Evolutionary conservation across 2,113 vertebrate species (phyloP).

Genomic region (Leptocoma aspasia): DNA sequence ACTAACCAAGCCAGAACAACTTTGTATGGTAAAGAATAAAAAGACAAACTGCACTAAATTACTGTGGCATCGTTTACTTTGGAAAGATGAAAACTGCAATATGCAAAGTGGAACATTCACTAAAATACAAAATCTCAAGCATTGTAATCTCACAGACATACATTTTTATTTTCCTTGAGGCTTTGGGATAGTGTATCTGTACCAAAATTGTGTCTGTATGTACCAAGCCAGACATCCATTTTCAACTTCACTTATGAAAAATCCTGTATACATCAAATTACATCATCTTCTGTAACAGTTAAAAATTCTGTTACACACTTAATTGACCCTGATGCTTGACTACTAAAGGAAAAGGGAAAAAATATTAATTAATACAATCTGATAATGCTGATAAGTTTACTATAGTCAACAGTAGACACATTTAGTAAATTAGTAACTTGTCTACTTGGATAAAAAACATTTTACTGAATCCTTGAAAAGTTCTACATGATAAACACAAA

Average conservation of each 20-base stretch:
- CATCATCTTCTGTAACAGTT: not conserved
- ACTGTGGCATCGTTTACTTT: not conserved
- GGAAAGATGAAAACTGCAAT: not conserved
- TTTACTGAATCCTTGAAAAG: not conserved
- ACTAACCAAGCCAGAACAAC: conserved; percentile 14
- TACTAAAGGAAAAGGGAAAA: not conserved
- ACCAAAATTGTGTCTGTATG: not conserved
- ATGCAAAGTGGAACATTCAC: not conserved
- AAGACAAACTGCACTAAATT: not conserved
- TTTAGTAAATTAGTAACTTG: not conserved
- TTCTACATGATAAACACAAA: not conserved
- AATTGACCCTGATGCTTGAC: not conserved
- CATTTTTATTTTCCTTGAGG: too few relatives aligned
- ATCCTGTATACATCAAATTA: not conserved
- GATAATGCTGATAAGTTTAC: not conserved
- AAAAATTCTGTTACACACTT: not conserved
- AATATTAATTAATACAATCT: not conserved
- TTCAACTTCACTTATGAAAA: not conserved
- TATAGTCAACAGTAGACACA: not conserved
- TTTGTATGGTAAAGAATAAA: conserved; percentile 25
- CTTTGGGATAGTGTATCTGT: too few relatives aligned
- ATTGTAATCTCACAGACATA: not conserved
- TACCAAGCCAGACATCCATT: not conserved
- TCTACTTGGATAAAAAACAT: not conserved
- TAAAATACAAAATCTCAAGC: not conserved